Evolutionary conservation across 2,888 invertebrate genomes (phyloP).

Genomic region (Parapristionchus giblindavisi): DNA sequence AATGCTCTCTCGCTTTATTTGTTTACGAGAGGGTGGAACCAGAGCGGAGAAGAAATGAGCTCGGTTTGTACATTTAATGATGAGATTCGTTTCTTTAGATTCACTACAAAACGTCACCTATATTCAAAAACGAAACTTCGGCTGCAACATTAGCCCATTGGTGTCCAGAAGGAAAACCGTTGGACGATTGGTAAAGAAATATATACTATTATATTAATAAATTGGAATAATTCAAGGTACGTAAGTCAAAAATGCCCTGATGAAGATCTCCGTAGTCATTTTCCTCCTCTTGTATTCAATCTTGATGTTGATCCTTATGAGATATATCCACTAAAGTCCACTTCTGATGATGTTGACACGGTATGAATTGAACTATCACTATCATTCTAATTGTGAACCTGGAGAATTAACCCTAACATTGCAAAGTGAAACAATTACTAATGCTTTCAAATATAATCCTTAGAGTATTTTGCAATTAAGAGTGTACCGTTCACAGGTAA

Average conservation of each 20-base stretch:
- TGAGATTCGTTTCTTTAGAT: constrained; percentile 49
- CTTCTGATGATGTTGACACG: background rate
- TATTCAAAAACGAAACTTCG: constrained; percentile 63
- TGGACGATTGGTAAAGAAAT: constrained; percentile 63
- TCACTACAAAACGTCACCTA: constrained; percentile 67
- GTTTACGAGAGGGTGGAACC: background rate
- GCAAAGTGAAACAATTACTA: too few relatives aligned
- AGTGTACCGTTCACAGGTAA: too few relatives aligned
- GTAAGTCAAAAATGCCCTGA: constrained; percentile 66
- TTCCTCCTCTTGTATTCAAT: constrained; percentile 72
- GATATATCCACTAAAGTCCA: constrained; percentile 69
- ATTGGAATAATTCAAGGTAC: constrained; percentile 55
- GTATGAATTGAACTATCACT: background rate
- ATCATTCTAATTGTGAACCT: background rate
- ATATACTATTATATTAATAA: background rate
- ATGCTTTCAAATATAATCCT: too few relatives aligned
- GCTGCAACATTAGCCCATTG: constrained; percentile 54
- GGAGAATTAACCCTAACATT: too few relatives aligned
- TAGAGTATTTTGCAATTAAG: too few relatives aligned
- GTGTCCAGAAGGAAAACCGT: constrained; percentile 67
- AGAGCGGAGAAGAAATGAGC: background rate
- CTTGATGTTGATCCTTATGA: constrained; percentile 72
- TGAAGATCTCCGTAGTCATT: constrained; percentile 67
- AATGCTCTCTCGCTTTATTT: too few relatives aligned
- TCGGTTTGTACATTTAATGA: too few relatives aligned